These are phyloP conservation scores for Dichetophora obliterata DNA, from an alignment of 2,888 invertebrate species.

Conservation along the genomic window DNA sequence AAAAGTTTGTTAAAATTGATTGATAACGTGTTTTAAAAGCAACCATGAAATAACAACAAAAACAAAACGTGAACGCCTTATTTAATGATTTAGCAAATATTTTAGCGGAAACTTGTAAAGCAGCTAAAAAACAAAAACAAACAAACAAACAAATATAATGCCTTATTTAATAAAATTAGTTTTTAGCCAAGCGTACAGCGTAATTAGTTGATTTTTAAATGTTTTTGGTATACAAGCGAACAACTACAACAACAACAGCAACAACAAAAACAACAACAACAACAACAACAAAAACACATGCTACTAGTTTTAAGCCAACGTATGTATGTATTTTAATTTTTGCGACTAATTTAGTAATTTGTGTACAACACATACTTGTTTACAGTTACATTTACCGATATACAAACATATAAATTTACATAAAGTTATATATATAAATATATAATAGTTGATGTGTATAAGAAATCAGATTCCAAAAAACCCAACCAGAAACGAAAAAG, in stretches of 20 bases:
- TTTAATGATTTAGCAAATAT: conserved; percentile 30
- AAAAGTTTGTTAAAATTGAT: neutral
- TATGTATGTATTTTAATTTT: conserved; percentile 18
- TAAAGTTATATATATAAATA: conserved; percentile 9
- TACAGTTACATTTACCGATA: conserved; percentile 1
- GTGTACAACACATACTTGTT: conserved; percentile 20
- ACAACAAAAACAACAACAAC: conserved; percentile 8
- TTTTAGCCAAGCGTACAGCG: conserved; percentile 33
- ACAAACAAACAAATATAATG: conserved; percentile 39
- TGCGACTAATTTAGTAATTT: conserved; percentile 21
- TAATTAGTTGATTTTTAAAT: conserved; percentile 25
- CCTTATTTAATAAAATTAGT: conserved; percentile 50
- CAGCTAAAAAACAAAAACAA: conserved; percentile 29
- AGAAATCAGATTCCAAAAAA: conserved; percentile 14
- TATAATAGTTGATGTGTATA: neutral
- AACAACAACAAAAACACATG: neutral
- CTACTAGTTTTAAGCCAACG: conserved; percentile 20
- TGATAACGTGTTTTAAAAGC: no score
- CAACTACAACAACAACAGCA: conserved; percentile 10
- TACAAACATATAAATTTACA: conserved; percentile 9
- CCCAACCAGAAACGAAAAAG: neutral
- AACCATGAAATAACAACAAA: neutral
- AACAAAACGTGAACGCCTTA: conserved; percentile 19
- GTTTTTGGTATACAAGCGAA: neutral
- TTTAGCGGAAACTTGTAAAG: conserved; percentile 28